Evolutionary conservation across 2,888 invertebrate species (phyloP), one percentile per base, ranked within the genome.

Genomic region (Aleiodes testaceus): DNA sequence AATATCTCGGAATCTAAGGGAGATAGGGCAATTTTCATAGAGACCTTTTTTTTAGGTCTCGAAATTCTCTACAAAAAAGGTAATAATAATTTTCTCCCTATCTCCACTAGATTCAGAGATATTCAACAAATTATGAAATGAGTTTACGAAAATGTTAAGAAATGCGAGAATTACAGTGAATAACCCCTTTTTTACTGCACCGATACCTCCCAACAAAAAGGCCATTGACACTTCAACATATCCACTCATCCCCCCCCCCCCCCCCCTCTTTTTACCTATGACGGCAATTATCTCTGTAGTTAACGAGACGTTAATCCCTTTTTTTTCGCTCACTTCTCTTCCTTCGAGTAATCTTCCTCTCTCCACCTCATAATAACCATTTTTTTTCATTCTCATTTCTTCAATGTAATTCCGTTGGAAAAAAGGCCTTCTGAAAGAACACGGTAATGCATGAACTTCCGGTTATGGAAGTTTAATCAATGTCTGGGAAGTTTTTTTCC

Each of bases 231-330:
- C 50, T 20, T 59, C 18, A 16, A 59, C 49, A 67, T 72, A 53
- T 26, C 44, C 45, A 16, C 50, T 5, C 26, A 16, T 69, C 44
- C 53, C 72, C 65, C 14, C 30, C 65, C 20, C 42, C 53, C 61
- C n/a, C 61, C 26, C 47, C 49, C 26, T 49, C 45, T 26, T 44
- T 64, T 44, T 44, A n/a, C n/a, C 50, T 53, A 45, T 47, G 12
- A 16, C 20, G 18, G 64, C 45, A 45, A 64, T 64, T 64, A 47
- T 64, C 45, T 12, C 2, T 16, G 14, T 36, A 16, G 36, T 67
- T 42, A 67, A 52, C 67, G 36, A 61, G 63, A 14, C 30, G 47
- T 68, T 52, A 52, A 52, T 52, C 52, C 52, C 7, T 11, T 12
- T 22, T 20, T 16, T 52, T 36, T 7, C 52, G 18, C 66, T 70